Evolutionary conservation across 1,140 invertebrate species (phyloP).

Genomic region (Theocolax elegans): DNA sequence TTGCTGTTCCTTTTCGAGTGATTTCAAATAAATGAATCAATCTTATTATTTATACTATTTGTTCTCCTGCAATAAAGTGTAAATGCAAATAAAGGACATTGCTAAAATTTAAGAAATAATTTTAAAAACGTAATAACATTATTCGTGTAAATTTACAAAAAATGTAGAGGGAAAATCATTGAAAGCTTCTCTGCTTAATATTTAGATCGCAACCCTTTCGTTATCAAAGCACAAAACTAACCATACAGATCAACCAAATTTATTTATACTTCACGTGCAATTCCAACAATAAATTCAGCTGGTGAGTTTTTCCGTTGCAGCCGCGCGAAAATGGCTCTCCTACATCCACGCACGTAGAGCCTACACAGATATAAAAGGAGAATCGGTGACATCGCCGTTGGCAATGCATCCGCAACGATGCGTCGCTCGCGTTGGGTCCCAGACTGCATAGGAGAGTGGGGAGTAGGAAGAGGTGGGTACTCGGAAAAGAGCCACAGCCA

Average conservation of each 20-base stretch:
- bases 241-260: constrained; percentile 10
- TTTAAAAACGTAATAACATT: too few species aligned
- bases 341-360: neutral
- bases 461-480: neutral
- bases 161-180: too few species aligned
- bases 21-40: too few species aligned
- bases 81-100: too few species aligned
- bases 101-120: too few species aligned
- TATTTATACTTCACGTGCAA: constrained; percentile 24
- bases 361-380: constrained; percentile 25
- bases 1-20: too few species aligned
- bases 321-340: constrained; percentile 27
- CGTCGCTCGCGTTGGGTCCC: neutral
- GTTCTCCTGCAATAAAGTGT: too few species aligned
- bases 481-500: neutral
- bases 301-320: constrained; percentile 23
- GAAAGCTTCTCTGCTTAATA: too few species aligned
- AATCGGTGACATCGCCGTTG: constrained; percentile 21
- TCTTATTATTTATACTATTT: too few species aligned
- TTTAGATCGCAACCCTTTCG: neutral
- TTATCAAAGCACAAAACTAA: neutral
- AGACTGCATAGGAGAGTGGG: too few species aligned
- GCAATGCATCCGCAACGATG: constrained; percentile 29
- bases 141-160: too few species aligned
- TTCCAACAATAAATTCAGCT: constrained; percentile 27